Evolutionary conservation across 2,797 vertebrate genomes (phyloP).

Genomic region (Chaetophractus vellerosus): DNA sequence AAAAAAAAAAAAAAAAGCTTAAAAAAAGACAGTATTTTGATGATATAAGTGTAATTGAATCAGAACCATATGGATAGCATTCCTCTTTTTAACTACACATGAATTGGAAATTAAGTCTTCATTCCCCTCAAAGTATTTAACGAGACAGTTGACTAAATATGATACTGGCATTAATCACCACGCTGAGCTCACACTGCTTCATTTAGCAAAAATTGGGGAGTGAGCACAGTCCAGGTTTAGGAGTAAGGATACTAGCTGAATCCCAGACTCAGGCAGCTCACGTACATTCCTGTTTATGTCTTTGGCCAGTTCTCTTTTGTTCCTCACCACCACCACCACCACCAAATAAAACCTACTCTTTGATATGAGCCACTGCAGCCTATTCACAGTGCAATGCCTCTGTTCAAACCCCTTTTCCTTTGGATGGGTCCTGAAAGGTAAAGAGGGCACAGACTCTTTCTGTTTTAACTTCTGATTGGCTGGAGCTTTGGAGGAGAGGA

Average conservation of each 20-base stretch:
- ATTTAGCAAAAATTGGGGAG: not conserved
- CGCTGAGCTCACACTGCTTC: constrained; percentile 48
- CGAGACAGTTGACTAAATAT: constrained; percentile 76
- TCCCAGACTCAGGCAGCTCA: not conserved
- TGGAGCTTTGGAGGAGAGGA: not conserved
- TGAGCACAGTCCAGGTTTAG: not conserved
- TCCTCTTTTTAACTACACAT: constrained; percentile 56
- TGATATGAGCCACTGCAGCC: not conserved
- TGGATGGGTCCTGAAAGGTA: not conserved
- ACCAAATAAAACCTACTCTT: not conserved
- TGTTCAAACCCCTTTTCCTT: not conserved
- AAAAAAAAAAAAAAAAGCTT: constrained; percentile 16
- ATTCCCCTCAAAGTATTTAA: constrained; percentile 76
- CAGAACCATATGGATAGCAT: constrained; percentile 79
- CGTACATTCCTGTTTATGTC: not conserved
- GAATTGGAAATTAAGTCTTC: constrained; percentile 77
- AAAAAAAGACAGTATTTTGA: constrained; percentile 72
- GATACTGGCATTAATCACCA: constrained; percentile 57
- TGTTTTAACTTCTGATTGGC: not conserved
- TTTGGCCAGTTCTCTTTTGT: not conserved
- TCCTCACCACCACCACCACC: too few species aligned
- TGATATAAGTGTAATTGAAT: constrained; percentile 79
- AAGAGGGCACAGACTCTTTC: not conserved
- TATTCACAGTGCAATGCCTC: not conserved
- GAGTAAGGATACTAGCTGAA: not conserved